Base-by-base conservation (phyloP, 92 coral and sea anemone genomes). In the Zoanthus sociatus region DNA sequence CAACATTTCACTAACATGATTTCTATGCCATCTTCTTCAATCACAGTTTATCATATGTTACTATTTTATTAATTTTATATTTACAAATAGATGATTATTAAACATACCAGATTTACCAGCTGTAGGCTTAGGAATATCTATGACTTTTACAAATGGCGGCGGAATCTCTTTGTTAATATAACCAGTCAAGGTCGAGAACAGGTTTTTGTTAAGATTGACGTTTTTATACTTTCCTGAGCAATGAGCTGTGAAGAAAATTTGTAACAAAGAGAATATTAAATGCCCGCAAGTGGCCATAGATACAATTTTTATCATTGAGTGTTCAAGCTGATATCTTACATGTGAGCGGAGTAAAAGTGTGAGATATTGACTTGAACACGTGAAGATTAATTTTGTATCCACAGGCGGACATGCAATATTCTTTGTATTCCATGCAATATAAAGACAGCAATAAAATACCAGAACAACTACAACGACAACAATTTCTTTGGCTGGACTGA, bases 161-260 rank as follows among this genome's bases (percentile, higher is more conserved):
- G 74, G 71, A 54, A 54, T 18, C 0, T 60, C 75, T 11, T 3
- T 46, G 60, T 93, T 82, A 55, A 93, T 93, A 87, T 95, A 95
- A n/a, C 88, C 92, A 6, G 89, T 74, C 93, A 95, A 89, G 48
- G 91, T 88, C 33, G 98, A 89, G 87, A 87, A 95, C 30, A 95
- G 84, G 6, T 87, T 66, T 1, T 88, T 87, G 73, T 89, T 89
- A 18, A 95, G 92, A 76, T 83, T 83, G 12, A 78, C 53, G 78
- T 93, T 92, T 86, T 89, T 91, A 33, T 76, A 58, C 54, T 93
- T 86, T 58, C 98, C 98, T 31, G 94, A 93, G 69, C 98, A 95
- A 56, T 95, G 98, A 31, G 95, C 98, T 95, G 86, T 6, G 10
- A 78, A 72, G 42, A 78, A 73, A 60, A 53, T 13, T 1, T 33